Evolutionary conservation across 2,113 vertebrate genomes (phyloP).

Genomic region (Melierax canorus): DNA sequence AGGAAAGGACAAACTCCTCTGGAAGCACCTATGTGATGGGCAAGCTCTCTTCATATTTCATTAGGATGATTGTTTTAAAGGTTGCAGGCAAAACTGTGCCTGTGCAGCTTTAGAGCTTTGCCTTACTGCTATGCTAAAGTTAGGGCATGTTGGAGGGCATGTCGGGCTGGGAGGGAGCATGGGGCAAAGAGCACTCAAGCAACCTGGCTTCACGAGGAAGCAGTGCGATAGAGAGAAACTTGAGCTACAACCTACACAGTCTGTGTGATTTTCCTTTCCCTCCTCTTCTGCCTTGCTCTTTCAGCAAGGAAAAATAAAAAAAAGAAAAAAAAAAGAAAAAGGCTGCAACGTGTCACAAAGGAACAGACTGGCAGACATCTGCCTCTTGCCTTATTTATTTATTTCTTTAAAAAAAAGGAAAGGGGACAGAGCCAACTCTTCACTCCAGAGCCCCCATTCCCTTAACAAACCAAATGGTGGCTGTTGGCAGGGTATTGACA

Average conservation of each 20-base stretch:
- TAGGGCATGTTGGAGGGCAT: background rate
- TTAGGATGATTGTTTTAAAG: conserved; percentile 46
- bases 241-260: background rate
- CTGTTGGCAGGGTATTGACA: conserved; percentile 79
- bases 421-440: conserved; percentile 70
- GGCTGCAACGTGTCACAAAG: conserved; percentile 64
- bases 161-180: background rate
- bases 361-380: conserved; percentile 83
- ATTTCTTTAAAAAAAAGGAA: background rate
- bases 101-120: background rate
- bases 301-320: background rate
- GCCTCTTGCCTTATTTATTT: conserved; percentile 76
- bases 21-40: background rate
- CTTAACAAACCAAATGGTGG: conserved; percentile 77
- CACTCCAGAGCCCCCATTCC: conserved; percentile 69
- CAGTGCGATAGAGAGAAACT: background rate
- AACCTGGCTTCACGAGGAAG: background rate
- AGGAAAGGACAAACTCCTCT: conserved; percentile 26
- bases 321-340: background rate
- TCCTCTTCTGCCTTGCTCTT: conserved; percentile 20
- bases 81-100: background rate
- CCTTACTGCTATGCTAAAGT: background rate
- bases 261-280: background rate
- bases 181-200: background rate
- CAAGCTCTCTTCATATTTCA: background rate